Base-by-base conservation (phyloP, 2,888 invertebrate genomes). In the Agriotes lineatus region DNA sequence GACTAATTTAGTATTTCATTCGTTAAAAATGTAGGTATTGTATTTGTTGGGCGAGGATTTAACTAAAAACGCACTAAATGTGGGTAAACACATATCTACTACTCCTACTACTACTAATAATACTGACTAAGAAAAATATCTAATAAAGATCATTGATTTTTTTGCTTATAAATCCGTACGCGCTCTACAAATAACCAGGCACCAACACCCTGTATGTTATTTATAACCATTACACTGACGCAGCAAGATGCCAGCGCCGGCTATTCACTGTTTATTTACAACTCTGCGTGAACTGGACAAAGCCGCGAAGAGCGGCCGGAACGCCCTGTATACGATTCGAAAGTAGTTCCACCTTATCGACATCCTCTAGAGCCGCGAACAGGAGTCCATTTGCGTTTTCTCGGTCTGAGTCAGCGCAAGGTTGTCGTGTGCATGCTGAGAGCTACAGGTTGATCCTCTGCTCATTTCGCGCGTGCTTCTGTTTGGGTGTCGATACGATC, bases 371-470 rank as follows among this genome's bases (percentile, higher is more conserved):
- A 39, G 48, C 42, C 33, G 35, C 44, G 45, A 60, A 54, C 35
- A 54, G 30, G 22, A 50, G 45, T 45, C 65, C 68, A 58, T 68
- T 68, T 62, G 63, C 63, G 62, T 68, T 58, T 67, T 63, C 65
- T 58, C 39, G 39, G 52, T 70, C 67, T 57, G 78, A 77, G 77
- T 78, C 76, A 77, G 76, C 75, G 77, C 76, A 74, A 75, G 74
- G 75, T 74, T 74, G 73, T 72, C 74, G 72, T 74, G 69, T 75
- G 74, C 76, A 78, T 70, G 76, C 67, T 70, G 64, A 66, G 66
- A 78, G 78, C 79, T 76, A 79, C 80, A 80, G 80, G 80, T 80
- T 80, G 79, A 68, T 67, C 63, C 63, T 45, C 72, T 35, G 71
- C 54, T 75, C 76, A 74, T 70, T 78, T 74, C 70, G 74, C 75